Base-by-base conservation (phyloP, 2,113 vertebrate species). In the Eptesicus fuscus region DNA sequence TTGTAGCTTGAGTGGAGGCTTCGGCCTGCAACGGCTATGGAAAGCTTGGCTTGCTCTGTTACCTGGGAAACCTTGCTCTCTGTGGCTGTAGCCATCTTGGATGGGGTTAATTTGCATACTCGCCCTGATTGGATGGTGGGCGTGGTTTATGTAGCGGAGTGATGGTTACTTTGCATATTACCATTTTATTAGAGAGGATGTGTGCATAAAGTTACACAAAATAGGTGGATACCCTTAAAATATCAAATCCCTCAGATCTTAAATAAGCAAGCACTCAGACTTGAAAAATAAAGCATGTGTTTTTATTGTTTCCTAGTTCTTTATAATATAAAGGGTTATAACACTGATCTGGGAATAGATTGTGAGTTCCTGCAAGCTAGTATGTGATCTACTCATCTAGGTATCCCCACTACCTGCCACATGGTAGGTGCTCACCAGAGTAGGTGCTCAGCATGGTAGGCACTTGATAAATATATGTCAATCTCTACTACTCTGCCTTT, bases 231-330 rank as follows among this genome's bases (percentile, higher is more conserved):
- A 96, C 22, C 22, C 69, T 88, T 83, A 86, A 93, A 97, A 96
- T 56, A 8, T 51, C 70, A 97, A 94, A 59, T 11, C 69, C 78
- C 67, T 95, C 65, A 87, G 59, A 96, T 82, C 69, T 96, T 92
- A 90, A 95, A 95, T 42, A 73, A 89, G 30, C 20, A 79, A 59
- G 13, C 16, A 70, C 4, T 63, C 67, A 61, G 71, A 92, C 47
- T 12, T 32, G 40, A 83, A 92, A 95, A 67, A 73, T 9, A 44
- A 92, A 32, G 53, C 47, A 88, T 47, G 2, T n/a, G 14, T 69
- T 76, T 59, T 94, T 16, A 67, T 14, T 30, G 7, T 51, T 94
- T 85, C 59, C 67, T 92, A 53, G 18, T 47, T 87, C 65, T 95
- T 78, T 79, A 44, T 40, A 83, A 35, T 30, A 80, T 80, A 56